These are phyloP conservation scores for Harpalus rufipes DNA, from an alignment of 2,888 invertebrate species.

Conservation along the genomic window DNA sequence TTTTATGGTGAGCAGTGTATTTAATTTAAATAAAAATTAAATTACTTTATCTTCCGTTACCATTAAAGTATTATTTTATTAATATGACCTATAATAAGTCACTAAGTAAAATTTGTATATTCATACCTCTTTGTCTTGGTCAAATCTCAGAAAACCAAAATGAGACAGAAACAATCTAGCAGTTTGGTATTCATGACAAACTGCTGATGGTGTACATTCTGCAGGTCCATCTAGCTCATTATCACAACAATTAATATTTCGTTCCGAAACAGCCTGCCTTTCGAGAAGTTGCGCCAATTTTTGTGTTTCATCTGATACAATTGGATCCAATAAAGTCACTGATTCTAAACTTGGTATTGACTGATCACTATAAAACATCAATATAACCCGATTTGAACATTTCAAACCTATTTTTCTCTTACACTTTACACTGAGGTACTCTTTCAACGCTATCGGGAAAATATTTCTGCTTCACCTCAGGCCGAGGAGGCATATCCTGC, in stretches of 20 bases:
- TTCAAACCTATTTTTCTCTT: constrained; percentile 69
- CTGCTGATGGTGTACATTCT: constrained; percentile 88
- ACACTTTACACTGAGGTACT: constrained; percentile 90
- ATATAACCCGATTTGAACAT: background rate
- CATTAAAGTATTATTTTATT: too few species aligned
- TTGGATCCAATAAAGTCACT: constrained; percentile 81
- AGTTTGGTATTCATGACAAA: constrained; percentile 96
- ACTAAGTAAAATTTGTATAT: background rate
- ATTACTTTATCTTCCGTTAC: too few species aligned
- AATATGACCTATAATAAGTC: too few species aligned
- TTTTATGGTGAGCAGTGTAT: too few species aligned
- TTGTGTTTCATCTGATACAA: constrained; percentile 78
- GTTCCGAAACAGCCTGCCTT: constrained; percentile 81
- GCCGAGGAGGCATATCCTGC: constrained; percentile 84
- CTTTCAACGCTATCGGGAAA: constrained; percentile 90
- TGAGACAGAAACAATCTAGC: constrained; percentile 96
- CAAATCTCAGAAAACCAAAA: constrained; percentile 91
- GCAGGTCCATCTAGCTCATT: constrained; percentile 78
- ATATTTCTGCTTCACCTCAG: constrained; percentile 85
- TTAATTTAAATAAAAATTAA: too few species aligned
- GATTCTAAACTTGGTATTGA: constrained; percentile 94
- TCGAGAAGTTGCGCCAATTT: constrained; percentile 86
- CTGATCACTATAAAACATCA: constrained; percentile 83
- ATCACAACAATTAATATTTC: constrained; percentile 72
- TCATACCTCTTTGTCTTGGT: constrained; percentile 77